Percentiles rank a stretch among this genome's conserved stretches.
Conservation (phyloP, 2,888 invertebrate genomes). For the Melinopterus prodromus region DNA sequence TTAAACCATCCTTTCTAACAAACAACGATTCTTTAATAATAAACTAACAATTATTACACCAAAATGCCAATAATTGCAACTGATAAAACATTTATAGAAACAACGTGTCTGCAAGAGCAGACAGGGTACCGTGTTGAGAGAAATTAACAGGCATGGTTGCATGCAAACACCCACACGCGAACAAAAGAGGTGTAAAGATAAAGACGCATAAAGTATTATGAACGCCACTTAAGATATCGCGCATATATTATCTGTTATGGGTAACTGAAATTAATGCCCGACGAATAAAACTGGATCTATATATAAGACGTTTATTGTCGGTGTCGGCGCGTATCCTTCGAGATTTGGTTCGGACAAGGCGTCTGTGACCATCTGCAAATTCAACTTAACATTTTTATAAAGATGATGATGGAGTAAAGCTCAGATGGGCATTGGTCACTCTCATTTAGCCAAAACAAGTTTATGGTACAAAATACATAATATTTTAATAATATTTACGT, state of each 20-base stretch:
- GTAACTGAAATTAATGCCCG: constrained; percentile 24
- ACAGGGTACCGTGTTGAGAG: neutral
- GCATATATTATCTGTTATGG: constrained; percentile 20
- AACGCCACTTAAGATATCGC: constrained; percentile 24
- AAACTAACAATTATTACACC: too few species aligned
- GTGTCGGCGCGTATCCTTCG: neutral
- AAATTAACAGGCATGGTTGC: constrained; percentile 12
- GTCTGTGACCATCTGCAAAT: neutral
- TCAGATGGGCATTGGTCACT: neutral
- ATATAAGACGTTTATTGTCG: constrained; percentile 4
- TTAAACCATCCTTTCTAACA: too few species aligned
- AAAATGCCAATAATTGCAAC: too few species aligned
- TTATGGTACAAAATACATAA: too few species aligned
- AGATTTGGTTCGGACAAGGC: neutral
- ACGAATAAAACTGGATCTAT: constrained; percentile 24
- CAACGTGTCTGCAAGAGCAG: neutral
- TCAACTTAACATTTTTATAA: neutral
- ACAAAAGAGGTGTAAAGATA: constrained; percentile 25
- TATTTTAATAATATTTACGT: too few species aligned
- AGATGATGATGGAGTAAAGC: neutral
- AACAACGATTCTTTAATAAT: too few species aligned
- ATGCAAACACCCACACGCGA: constrained; percentile 21
- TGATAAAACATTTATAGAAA: too few species aligned
- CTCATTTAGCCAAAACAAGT: too few species aligned
- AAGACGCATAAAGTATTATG: constrained; percentile 24